Conservation (phyloP, 2,113 vertebrate species). For the Sinocyclocheilus maitianheensis region DNA sequence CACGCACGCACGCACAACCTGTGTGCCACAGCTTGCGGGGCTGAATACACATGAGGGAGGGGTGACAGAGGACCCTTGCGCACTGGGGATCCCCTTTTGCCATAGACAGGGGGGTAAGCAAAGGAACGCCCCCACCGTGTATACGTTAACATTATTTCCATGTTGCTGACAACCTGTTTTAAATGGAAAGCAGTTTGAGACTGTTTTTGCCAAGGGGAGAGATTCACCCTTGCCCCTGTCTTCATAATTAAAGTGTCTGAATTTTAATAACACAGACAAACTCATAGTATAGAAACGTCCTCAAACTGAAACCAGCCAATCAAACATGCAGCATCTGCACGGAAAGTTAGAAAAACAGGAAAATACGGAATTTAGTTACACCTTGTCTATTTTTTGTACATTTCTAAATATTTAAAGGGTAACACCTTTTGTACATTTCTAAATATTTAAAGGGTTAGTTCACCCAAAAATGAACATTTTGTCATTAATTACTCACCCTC, state of each 20-base stretch:
- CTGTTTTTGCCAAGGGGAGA: constrained; percentile 16
- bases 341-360: neutral
- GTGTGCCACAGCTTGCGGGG: constrained; percentile 33
- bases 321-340: neutral
- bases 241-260: constrained; percentile 19
- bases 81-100: constrained; percentile 24
- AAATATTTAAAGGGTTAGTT: neutral
- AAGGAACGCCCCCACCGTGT: neutral
- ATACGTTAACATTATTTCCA: neutral
- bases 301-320: neutral
- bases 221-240: constrained; percentile 7
- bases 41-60: constrained; percentile 12
- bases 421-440: neutral
- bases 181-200: neutral
- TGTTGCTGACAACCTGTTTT: constrained; percentile 29
- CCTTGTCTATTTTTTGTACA: neutral
- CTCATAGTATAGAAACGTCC: neutral
- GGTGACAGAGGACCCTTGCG: neutral
- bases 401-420: neutral
- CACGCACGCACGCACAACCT: constrained; percentile 9
- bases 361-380: neutral
- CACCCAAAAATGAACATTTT: too few species aligned
- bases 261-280: neutral
- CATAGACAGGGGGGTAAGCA: neutral
- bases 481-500: too few species aligned